Evolutionary conservation across 2,113 vertebrate species (phyloP).

Genomic region (Pungitius pungitius): DNA sequence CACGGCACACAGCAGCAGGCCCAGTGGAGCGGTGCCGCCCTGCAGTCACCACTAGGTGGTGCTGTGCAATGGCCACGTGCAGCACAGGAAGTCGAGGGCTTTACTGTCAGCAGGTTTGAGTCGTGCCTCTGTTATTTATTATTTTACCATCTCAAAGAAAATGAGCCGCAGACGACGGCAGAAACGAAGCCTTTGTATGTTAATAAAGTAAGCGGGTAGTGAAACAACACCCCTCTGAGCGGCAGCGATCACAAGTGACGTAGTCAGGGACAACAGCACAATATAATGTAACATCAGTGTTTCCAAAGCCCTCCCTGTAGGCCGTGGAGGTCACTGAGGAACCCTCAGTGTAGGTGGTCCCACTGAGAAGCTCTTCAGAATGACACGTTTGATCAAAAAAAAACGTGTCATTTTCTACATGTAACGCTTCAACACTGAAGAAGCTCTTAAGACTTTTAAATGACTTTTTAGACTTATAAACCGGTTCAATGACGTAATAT

Average conservation of each 20-base stretch:
- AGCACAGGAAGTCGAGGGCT: too few relatives aligned
- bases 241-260: too few relatives aligned
- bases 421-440: not conserved
- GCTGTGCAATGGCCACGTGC: not conserved
- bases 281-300: too few relatives aligned
- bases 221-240: too few relatives aligned
- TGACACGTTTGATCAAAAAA: not conserved
- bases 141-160: not conserved
- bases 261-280: too few relatives aligned
- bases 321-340: not conserved
- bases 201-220: too few relatives aligned
- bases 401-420: not conserved
- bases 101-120: not conserved
- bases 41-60: slow-evolving; percentile 41
- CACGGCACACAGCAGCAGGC: not conserved
- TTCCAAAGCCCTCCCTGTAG: too few relatives aligned
- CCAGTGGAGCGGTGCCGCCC: not conserved
- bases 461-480: too few relatives aligned
- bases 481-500: not conserved
- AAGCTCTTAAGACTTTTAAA: not conserved
- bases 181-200: too few relatives aligned
- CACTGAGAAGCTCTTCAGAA: not conserved
- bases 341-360: not conserved
- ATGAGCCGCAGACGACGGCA: not conserved
- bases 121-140: not conserved